Conservation (phyloP, 2,113 vertebrate species). For the Oryzias woworae region DNA sequence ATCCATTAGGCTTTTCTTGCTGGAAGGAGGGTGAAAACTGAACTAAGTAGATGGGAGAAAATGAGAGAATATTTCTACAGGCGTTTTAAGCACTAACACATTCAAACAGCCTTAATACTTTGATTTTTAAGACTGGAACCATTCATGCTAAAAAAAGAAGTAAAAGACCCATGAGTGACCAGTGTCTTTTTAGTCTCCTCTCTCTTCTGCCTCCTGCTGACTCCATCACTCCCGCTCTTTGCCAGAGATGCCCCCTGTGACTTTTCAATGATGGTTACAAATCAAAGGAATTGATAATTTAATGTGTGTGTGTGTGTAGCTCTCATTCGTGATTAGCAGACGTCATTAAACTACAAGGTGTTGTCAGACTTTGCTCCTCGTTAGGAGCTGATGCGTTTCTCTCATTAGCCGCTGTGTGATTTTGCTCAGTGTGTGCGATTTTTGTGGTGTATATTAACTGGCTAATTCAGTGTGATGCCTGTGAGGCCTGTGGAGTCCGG, state of each 20-base stretch:
- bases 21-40: no score
- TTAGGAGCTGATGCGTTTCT: constrained; percentile 56
- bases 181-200: neutral
- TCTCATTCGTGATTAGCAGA: constrained; percentile 48
- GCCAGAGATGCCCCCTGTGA: neutral
- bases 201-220: neutral
- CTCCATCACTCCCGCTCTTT: constrained; percentile 8
- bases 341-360: constrained; percentile 46
- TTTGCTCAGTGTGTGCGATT: constrained; percentile 12
- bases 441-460: constrained; percentile 41
- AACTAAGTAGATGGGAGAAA: no score
- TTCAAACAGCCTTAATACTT: no score
- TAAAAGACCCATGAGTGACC: neutral
- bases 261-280: constrained; percentile 26
- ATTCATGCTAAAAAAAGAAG: no score
- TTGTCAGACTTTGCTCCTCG: constrained; percentile 47
- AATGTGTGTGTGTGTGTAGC: constrained; percentile 8
- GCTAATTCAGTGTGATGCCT: constrained; percentile 60
- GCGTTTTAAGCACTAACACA: no score
- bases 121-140: no score
- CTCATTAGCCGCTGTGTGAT: constrained; percentile 45
- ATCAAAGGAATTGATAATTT: constrained; percentile 39
- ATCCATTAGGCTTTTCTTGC: no score
- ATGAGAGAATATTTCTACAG: no score
- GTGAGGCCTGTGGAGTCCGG: constrained; percentile 42